Evolutionary conservation across 1,140 invertebrate genomes (phyloP), one percentile per base, ranked within the genome.

Genomic region (Trichonephila clavata): DNA sequence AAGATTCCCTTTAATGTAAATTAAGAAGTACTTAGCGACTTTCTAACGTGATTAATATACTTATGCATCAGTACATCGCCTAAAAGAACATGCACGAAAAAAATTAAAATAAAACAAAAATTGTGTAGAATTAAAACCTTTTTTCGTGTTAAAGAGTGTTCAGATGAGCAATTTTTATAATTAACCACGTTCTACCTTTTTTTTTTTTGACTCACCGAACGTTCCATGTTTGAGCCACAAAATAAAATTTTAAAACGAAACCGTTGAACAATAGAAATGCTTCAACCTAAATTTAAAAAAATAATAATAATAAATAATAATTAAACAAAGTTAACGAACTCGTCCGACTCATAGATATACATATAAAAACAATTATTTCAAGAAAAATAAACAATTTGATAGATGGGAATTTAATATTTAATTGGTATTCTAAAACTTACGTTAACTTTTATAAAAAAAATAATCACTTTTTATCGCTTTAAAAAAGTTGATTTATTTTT

Each of bases 1-100:
- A 87, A 61, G 57, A 65, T 65, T 32, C 86, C 32, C 61, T 65
- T 87, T 65, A 87, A 87, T 63, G 61, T 65, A 87, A 87, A 87
- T 87, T 87, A 87, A 87, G 86, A 65, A 63, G 86, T 87, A 87
- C 86, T 87, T 32, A 65, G 59, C 61, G 86, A 87, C 86, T 87
- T 87, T 63, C 61, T 87, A 87, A 87, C 86, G 27, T 87, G 61
- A 87, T 87, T 87, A 87, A 87, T 65, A 87, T 57, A 57, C n/a
- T 16, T 63, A 32, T 39, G 57, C 61, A 32, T 87, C 81, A 83
- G 57, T 63, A 65, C 14, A 65, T 39, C 59, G 24, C 57, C 32
- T 57, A 65, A 87, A 87, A 77, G 68, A 77, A 77, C 68, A 77
- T 10, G 27, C 24, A 20, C 24, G 4, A 1, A 32, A 32, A 32